Base-by-base conservation (phyloP, 92 coral and sea anemone species). In the Phymanthus crucifer region DNA sequence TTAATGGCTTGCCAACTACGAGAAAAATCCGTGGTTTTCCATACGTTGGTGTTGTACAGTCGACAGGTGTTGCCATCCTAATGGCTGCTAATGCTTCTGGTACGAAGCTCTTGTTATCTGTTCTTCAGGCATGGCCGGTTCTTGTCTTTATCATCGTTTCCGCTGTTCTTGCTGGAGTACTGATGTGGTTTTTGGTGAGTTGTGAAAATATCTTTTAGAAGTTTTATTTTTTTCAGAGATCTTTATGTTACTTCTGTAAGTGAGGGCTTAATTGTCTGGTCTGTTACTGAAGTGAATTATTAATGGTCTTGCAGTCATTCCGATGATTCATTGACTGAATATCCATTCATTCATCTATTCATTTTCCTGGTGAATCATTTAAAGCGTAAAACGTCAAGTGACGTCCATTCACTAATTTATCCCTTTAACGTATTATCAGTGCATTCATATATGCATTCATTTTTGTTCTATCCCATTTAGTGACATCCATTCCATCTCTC, bases 151-250 rank as follows among this genome's bases (percentile, higher is more conserved):
- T 96, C 48, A 74, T 96, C 26, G 84, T 96, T 24, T 87, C 99
- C 10, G 99, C 99, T 6, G 58, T 95, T 3, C 69, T 91, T 10
- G 97, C 99, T 19, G 99, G 99, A 8, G 85, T 96, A 17, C 76
- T 96, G 19, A 96, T 96, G 78, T 96, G 99, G 99, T 70, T 91
- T 66, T 79, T 91, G 94, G 98, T 96, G 75, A 83, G 96, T 78
- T 12, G 67, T 24, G n/a, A n/a, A n/a, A n/a, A n/a, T n/a, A n/a
- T n/a, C n/a, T n/a, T n/a, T 46, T 27, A 26, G 4, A 2, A 12
- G 14, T 27, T 27, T 61, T 61, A 18, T 61, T 61, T 57, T 24
- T 24, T 24, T 6, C 21, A 50, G 19, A 24, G 4, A 54, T 21
- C 14, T 29, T 61, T 61, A 8, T 24, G 1, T 61, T 12, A 29